A percentile compares a stretch with the other conserved stretches of the same genome.
These are phyloP conservation scores for Macaca fascicularis DNA, from an alignment of 2,113 vertebrate genomes.

Conservation along the genomic window DNA sequence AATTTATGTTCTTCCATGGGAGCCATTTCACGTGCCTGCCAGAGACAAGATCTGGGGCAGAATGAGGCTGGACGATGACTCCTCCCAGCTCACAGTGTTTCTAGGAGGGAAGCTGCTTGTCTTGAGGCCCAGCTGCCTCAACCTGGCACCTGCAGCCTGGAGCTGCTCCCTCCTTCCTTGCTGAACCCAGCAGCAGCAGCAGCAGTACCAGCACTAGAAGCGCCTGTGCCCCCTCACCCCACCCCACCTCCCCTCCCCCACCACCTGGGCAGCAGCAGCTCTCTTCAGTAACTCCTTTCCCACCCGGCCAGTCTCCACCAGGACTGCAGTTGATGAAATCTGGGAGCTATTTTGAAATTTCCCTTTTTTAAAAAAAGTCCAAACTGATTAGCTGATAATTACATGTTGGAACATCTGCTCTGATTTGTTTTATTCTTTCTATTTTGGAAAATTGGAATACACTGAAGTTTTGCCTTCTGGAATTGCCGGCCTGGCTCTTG, in stretches of 20 bases:
- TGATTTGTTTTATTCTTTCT: conserved; percentile 79
- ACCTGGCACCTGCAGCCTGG: conserved; percentile 61
- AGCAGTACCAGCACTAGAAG: not conserved
- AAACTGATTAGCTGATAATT: conserved; percentile 76
- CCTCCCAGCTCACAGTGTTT: not conserved
- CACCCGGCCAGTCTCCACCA: not conserved
- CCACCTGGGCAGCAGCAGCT: not conserved
- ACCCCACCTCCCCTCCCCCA: rapidly evolving
- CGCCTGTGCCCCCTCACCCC: not conserved
- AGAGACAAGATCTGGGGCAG: not conserved
- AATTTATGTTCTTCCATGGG: not conserved
- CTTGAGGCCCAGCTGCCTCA: conserved; percentile 42
- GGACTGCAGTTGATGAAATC: conserved; percentile 38
- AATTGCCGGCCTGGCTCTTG: conserved; percentile 39
- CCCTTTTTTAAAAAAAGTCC: conserved; percentile 56
- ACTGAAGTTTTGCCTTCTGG: conserved; percentile 73
- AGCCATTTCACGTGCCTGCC: not conserved
- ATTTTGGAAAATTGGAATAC: conserved; percentile 71
- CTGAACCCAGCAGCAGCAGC: not conserved
- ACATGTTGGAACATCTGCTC: conserved; percentile 79
- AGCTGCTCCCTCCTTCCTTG: not conserved
- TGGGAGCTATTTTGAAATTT: conserved; percentile 51
- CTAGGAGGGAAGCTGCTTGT: not conserved
- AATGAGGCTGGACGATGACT: not conserved
- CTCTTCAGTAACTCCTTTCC: not conserved